Evolutionary conservation across 2,888 invertebrate genomes (phyloP), one percentile per base, ranked within the genome.

Genomic region (Habroteleia sp.): DNA sequence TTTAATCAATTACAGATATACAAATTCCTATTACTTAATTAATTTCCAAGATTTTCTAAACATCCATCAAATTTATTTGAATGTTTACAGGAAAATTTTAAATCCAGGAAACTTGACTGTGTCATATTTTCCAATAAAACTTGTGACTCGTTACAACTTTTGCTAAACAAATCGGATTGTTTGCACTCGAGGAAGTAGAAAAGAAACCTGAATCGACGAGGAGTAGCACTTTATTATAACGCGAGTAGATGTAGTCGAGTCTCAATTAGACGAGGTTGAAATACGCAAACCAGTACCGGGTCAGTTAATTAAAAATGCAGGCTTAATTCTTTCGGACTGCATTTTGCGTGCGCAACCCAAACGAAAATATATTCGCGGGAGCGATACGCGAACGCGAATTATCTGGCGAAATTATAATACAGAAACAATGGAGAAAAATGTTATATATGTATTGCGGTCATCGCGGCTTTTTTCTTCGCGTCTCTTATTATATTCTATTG

Each of bases 381-480:
- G 56, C 46, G 27, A 46, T 35, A 8, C 33, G 48, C 72, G 71
- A 14, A 11, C 14, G 42, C 20, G 48, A 37, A 46, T 48, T 56
- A 48, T 14, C 48, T 42, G 29, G 52, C 41, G 14, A 65, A 65
- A 73, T 65, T 65, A 58, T 65, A 58, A 48, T 58, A 58, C 42
- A 44, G 33, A 37, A 60, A 73, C 65, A 73, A 73, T 73, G 65
- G 44, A 27, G 48, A 60, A 44, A 46, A 60, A 60, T 54, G 66
- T 58, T 73, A 60, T 66, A 73, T 58, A 73, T 66, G 73, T 66
- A 73, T 73, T 27, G 73, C 73, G 66, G 71, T 63, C 63, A 63
- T 63, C 62, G 62, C 48, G 58, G 54, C 65, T 58, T 66, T 58
- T 52, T 31, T 33, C 35, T 29, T 41, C 58, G 50, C 42, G 42